Conservation (phyloP, 2,113 vertebrate genomes). For the Pandion haliaetus region DNA sequence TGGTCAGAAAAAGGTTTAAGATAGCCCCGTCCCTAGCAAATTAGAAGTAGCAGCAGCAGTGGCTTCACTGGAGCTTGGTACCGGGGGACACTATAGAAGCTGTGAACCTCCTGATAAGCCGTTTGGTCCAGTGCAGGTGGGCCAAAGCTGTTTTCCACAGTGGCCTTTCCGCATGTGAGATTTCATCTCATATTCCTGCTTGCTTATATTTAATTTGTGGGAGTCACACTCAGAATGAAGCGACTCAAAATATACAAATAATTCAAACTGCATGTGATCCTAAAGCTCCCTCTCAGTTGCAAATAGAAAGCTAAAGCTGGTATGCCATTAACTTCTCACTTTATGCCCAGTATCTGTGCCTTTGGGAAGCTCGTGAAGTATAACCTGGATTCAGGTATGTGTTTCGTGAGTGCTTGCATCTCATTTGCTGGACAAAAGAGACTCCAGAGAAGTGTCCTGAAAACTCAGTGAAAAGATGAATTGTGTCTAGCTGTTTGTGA, state of each 20-base stretch:
- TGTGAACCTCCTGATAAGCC: not conserved
- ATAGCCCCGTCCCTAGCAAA: not conserved
- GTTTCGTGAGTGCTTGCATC: fast-evolving
- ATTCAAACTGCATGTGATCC: not conserved
- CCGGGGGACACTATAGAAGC: not conserved
- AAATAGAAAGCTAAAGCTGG: not conserved
- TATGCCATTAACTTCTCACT: not conserved
- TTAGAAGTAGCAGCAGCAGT: not conserved
- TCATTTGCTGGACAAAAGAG: not conserved
- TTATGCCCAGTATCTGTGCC: not conserved
- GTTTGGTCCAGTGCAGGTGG: not conserved
- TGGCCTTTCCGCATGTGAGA: not conserved
- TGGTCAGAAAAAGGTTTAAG: not conserved
- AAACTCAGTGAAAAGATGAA: not conserved
- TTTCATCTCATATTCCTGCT: not conserved
- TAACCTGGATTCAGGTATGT: not conserved
- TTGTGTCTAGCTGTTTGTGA: not conserved
- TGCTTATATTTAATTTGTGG: not conserved
- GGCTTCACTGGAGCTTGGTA: not conserved
- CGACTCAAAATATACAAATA: not conserved
- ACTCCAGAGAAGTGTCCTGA: not conserved
- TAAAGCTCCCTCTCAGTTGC: not conserved
- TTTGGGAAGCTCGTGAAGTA: not conserved
- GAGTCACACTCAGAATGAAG: not conserved
- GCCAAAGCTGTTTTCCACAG: not conserved